Base-by-base conservation (phyloP, 2,888 invertebrate species). In the Blera fallax region DNA sequence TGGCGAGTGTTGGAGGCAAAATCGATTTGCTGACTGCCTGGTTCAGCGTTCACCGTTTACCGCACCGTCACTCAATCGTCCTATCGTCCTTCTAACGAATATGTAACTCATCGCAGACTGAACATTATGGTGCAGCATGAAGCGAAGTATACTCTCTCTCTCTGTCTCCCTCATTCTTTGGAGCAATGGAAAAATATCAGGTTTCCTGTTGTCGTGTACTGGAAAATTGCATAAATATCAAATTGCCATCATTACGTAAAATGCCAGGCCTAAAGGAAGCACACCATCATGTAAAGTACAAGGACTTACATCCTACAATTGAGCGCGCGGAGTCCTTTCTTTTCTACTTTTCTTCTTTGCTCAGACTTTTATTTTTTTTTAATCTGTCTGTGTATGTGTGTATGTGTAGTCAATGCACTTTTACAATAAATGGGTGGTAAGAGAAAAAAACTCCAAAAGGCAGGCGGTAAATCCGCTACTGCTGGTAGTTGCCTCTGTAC, bases 241-340 rank as follows among this genome's bases (percentile, higher is more conserved):
- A 87, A 87, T 87, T 87, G 85, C 82, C 77, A 67, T 82, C 85
- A 87, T 87, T 87, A 87, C 81, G 72, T 87, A 77, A 87, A 82
- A 87, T 82, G 77, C 70, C 76, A 60, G 65, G 73, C 81, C 77
- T 67, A 82, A 73, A 77, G 85, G 81, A 87, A 77, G 73, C 54
- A 77, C 81, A 77, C 50, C 72, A 73, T 82, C 80, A 62, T 87
- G 81, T 82, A 73, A 82, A 72, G 65, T 77, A 85, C 62, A 82
- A 77, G 77, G 56, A 82, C 81, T 73, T 64, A 82, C 81, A 82
- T 87, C 73, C 77, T 76, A 50, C 50, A 52, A 76, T 65, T 74
- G 67, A 54, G 67, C 67, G 32, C 10, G 34, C n/a, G 48, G 27
- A 70, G 73, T 56, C 72, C 62, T 73, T 72, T 18, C 43, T 40